Percentiles rank a stretch among this genome's conserved stretches.
Evolutionary conservation across 2,797 vertebrate species (phyloP).

Genomic region (Alosa sapidissima): DNA sequence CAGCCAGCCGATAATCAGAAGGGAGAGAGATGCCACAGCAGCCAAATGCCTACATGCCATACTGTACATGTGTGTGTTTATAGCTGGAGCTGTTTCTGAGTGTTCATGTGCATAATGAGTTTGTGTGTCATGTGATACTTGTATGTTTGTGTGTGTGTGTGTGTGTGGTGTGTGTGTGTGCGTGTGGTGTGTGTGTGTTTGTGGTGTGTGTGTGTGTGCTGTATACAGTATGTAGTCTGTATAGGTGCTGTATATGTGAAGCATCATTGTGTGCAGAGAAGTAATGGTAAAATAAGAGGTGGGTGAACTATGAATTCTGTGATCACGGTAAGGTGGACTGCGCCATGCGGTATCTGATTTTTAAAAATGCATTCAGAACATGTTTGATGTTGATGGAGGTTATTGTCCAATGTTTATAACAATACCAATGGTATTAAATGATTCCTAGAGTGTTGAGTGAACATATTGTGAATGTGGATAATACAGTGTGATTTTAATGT

Average conservation of each 20-base stretch:
- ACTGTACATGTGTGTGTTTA: neutral
- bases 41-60: neutral
- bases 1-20: constrained; percentile 9
- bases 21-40: neutral
- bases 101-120: neutral
- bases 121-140: neutral
- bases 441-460: no score
- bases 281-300: no score
- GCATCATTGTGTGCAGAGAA: neutral
- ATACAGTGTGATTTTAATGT: no score
- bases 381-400: no score
- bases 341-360: no score
- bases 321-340: no score
- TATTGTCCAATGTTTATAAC: no score
- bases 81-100: no score
- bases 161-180: neutral
- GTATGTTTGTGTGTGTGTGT: neutral
- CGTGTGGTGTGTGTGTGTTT: neutral
- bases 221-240: neutral
- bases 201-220: neutral
- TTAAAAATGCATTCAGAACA: no score
- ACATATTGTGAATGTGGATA: no score
- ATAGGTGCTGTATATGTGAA: neutral
- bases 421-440: no score
- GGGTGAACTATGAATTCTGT: no score